Percentiles rank a stretch among this genome's conserved stretches.
phyloP scores from a whole-genome alignment of 2,113 vertebrate species.

The Caranx melampygus region DNA sequence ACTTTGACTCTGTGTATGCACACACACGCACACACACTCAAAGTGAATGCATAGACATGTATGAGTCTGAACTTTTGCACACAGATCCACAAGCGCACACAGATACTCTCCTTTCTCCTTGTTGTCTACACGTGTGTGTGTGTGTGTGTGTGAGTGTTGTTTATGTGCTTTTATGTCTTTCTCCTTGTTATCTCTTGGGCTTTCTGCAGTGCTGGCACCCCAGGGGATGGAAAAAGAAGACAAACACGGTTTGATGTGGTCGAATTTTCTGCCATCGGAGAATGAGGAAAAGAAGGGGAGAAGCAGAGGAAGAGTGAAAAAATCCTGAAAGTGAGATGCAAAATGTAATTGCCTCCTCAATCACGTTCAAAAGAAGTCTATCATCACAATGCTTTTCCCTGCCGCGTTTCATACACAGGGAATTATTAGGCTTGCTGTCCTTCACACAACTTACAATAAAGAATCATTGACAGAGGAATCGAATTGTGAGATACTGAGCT shows the following conservation, averaged over 20 bases:
- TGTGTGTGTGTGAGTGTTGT: conserved; percentile 65
- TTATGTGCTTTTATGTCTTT: conserved; percentile 79
- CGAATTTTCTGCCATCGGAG: conserved; percentile 65
- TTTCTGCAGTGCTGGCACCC: conserved; percentile 67
- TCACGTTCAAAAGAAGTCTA: conserved; percentile 66
- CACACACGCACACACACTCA: neutral
- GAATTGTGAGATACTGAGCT: conserved; percentile 69
- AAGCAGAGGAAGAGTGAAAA: neutral
- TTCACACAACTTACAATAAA: conserved; percentile 67
- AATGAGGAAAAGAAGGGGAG: conserved; percentile 47
- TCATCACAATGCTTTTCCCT: conserved; percentile 52
- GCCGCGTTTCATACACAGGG: conserved; percentile 51
- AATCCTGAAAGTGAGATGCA: conserved; percentile 62
- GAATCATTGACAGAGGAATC: conserved; percentile 67
- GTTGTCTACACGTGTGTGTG: conserved; percentile 18
- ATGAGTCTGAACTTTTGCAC: conserved; percentile 4
- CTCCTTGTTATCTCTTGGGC: conserved; percentile 74
- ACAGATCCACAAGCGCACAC: neutral
- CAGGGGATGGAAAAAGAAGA: conserved; percentile 68
- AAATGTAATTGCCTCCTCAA: conserved; percentile 75
- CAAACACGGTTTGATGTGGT: conserved; percentile 78
- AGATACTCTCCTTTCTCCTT: conserved; percentile 39
- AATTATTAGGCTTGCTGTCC: conserved; percentile 69
- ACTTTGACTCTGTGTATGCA: neutral
- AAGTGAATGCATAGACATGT: conserved; percentile 35